phyloP scores from a whole-genome alignment of 1,140 invertebrate genomes.

The Dendroctonus ponderosae region DNA sequence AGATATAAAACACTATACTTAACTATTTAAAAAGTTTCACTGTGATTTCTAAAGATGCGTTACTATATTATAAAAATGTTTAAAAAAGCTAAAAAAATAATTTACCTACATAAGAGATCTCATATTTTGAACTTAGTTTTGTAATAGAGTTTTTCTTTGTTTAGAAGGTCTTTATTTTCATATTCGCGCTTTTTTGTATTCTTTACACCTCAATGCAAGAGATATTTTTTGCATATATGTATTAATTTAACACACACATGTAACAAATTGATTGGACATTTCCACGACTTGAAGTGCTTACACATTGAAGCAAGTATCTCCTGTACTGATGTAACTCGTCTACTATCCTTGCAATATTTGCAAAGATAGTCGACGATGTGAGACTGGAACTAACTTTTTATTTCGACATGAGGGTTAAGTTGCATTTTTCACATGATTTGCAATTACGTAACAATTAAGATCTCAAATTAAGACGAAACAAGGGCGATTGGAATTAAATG shows the following conservation, averaged over 20 bases:
- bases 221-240: constrained; percentile 21
- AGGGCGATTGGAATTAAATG: too few relatives aligned
- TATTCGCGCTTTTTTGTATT: constrained; percentile 24
- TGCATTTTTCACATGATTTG: too few relatives aligned
- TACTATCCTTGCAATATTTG: constrained; percentile 43
- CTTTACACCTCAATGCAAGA: too few relatives aligned
- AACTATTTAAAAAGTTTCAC: constrained; percentile 48
- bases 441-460: too few relatives aligned
- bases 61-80: constrained; percentile 50
- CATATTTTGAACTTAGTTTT: constrained; percentile 50
- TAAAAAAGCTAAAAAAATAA: constrained; percentile 47
- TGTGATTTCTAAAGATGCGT: constrained; percentile 53
- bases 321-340: constrained; percentile 8
- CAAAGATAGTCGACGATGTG: constrained; percentile 28
- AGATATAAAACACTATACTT: constrained; percentile 32
- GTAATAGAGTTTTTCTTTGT: constrained; percentile 42
- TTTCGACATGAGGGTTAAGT: constrained; percentile 2
- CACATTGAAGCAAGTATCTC: constrained; percentile 1
- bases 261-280: not conserved
- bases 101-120: constrained; percentile 52
- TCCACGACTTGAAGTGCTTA: constrained; percentile 1
- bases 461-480: too few relatives aligned
- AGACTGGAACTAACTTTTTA: constrained; percentile 8
- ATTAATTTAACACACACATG: constrained; percentile 1
- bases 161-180: constrained; percentile 50